Base-by-base conservation (phyloP, 2,797 vertebrate species). In the Microctenopoma steveboyesi region DNA sequence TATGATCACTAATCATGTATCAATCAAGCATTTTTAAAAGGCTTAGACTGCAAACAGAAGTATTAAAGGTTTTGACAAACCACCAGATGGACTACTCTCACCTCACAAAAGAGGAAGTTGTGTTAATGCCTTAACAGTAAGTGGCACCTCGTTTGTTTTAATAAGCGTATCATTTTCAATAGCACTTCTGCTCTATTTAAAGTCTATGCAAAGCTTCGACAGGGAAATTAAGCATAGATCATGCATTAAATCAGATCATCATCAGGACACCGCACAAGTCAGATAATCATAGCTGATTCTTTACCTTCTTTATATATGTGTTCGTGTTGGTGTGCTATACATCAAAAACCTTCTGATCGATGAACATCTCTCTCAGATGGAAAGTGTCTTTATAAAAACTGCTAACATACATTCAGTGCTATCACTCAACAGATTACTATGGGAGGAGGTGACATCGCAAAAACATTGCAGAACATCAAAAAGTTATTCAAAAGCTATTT, bases 31-130 rank as follows among this genome's bases (percentile, higher is more conserved):
- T 35, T 15, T 1, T 7, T 1, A 53, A 30, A 3, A 40, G 9
- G 0, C 16, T 27, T 13, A 15, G 6, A 40, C 15, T 37, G 9
- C 28, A 37, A 64, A 58, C 27, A 65, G 25, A 22, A 15, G n/a
- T 28, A 33, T 53, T 11, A 67, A 49, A 57, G 13, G 18, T 53
- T 50, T 15, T 56, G 6, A 72, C 46, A 8, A 57, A 45, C 2
- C 42, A 22, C 15, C 42, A 16, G 13, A 25, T 22, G 27, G 48
- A 27, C 50, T 33, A 53, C n/a, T 59, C 33, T 27, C 7, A 52
- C 42, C 54, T 68, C n/a, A 43, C 48, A 37, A 77, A 82, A 74
- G 54, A 82, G 82, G 74, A 86, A 89, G 71, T 62, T 68, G 1
- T 14, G 16, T 54, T 18, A 6, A 37, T 30, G 16, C 12, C 53